Evolutionary conservation across 2,113 vertebrate genomes (phyloP), one percentile per base, ranked within the genome.

Genomic region (Odocoileus hemionus): DNA sequence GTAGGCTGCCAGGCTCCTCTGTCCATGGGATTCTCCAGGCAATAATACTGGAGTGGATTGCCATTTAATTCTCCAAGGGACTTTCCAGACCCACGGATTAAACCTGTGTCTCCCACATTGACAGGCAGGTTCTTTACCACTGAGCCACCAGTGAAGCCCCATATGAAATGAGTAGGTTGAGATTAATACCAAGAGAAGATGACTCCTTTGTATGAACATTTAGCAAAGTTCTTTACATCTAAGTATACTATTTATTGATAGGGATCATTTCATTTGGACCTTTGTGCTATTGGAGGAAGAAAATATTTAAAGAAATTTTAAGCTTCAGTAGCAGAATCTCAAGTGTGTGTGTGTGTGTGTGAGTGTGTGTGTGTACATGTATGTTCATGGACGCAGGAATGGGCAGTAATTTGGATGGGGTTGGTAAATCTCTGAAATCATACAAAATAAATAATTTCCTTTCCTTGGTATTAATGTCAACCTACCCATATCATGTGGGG

Each of bases 81-180:
- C 36, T 39, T 39, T 43, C 2, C 36, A 12, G n/a, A 13, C 21
- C 19, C 21, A 25, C 0, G 0, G 70, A 43, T 43, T 2, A 0
- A 74, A 74, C 70, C 70, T 74, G 70, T 23, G 70, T 74, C 36
- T 74, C 70, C 36, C 70, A 74, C 11, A 7, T 7, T 74, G 36
- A 43, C 70, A 25, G 5, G 36, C 21, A 74, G 11, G 36, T 43
- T 74, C 70, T 74, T 74, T 74, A 39, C 11, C 36, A 14, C 70
- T 74, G 36, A 25, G 11, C 36, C 21, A 43, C 21, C 36, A 74
- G 36, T 33, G 36, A 43, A 74, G 70, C 70, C 36, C 70, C 70
- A 74, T 25, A 39, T 43, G 70, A 74, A 74, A 74, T 74, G 36
- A 3, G 5, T 74, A 74, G 70, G 11, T 74, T 74, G 36, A 43